Percentiles rank a stretch among this genome's conserved stretches.
Conservation (phyloP, 2,797 vertebrate species). For the Aratinga solstitialis region DNA sequence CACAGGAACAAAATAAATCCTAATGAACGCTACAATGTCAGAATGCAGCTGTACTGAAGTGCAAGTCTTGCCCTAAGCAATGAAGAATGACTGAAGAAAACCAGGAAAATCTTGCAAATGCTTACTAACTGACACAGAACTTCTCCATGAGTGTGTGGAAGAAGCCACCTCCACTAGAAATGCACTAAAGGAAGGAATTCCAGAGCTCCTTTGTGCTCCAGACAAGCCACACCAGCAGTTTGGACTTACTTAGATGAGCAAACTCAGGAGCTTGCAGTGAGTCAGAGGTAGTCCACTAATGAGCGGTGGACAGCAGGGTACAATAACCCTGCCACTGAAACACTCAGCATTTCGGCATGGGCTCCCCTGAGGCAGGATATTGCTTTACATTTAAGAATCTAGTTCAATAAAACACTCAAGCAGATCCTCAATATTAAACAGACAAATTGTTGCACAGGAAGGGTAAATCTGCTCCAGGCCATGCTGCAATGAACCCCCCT, state of each 20-base stretch:
- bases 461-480: neutral
- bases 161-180: neutral
- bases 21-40: neutral
- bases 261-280: neutral
- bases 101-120: neutral
- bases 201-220: neutral
- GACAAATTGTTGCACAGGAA: neutral
- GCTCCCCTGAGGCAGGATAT: neutral
- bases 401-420: neutral
- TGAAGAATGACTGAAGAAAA: neutral
- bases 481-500: accelerated
- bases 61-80: neutral
- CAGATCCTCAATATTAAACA: neutral
- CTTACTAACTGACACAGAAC: neutral
- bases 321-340: neutral
- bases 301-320: neutral
- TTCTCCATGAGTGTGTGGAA: neutral
- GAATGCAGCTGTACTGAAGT: neutral
- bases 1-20: neutral
- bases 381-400: neutral
- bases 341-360: neutral
- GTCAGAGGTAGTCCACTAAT: neutral
- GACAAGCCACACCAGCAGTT: neutral
- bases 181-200: neutral
- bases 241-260: neutral